Conservation (phyloP, 2,888 invertebrate species). For the Dynastes maya region DNA sequence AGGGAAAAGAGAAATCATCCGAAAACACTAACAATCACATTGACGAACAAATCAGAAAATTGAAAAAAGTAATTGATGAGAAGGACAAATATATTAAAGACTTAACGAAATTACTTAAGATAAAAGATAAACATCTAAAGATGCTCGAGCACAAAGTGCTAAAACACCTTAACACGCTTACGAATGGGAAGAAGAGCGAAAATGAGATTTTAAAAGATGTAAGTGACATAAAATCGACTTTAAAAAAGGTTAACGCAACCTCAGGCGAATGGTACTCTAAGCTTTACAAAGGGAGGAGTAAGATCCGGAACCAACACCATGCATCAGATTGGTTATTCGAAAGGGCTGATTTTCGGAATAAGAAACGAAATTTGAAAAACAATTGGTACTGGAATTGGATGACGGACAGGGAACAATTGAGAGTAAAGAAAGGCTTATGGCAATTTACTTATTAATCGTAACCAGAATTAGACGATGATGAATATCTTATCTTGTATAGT, state of each 20-base stretch:
- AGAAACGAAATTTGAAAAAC: conserved; percentile 63
- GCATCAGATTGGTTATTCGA: conserved; percentile 62
- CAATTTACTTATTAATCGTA: conserved; percentile 45
- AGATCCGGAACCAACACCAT: conserved; percentile 59
- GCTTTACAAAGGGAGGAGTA: conserved; percentile 59
- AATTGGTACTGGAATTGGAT: conserved; percentile 66
- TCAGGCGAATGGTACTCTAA: conserved; percentile 64
- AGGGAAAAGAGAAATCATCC: conserved; percentile 49
- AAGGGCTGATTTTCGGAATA: conserved; percentile 59
- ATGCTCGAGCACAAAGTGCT: conserved; percentile 35
- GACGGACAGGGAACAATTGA: conserved; percentile 61
- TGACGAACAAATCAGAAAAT: conserved; percentile 46
- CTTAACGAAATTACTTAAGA: conserved; percentile 79
- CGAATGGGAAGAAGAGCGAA: conserved; percentile 40
- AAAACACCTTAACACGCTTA: conserved; percentile 27
- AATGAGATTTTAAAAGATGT: conserved; percentile 25
- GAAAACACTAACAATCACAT: conserved; percentile 2
- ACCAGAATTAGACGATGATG: not conserved
- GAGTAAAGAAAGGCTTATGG: conserved; percentile 52
- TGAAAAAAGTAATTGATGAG: conserved; percentile 44
- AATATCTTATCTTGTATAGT: conserved; percentile 8
- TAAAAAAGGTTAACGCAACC: conserved; percentile 38
- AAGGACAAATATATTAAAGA: conserved; percentile 55
- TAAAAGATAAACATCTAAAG: conserved; percentile 64
- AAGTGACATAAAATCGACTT: conserved; percentile 14